phyloP scores from a whole-genome alignment of 2,888 invertebrate genomes.

The Drosophila seclusa region DNA sequence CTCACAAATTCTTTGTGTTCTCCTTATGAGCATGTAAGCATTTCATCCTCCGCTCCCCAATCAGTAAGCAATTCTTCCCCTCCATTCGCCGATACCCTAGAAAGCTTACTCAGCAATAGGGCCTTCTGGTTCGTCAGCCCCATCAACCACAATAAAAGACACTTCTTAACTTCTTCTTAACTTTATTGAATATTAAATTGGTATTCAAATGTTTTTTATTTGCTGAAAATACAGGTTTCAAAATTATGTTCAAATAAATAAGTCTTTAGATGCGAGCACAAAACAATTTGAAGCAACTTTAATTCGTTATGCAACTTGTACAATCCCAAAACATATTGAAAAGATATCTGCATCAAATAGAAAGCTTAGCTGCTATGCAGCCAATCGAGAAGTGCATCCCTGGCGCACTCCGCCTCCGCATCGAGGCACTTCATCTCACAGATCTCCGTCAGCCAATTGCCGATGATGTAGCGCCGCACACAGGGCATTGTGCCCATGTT shows the following conservation, averaged over 20 bases:
- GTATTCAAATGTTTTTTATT: background rate
- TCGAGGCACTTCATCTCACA: constrained; percentile 59
- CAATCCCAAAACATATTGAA: background rate
- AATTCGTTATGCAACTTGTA: constrained; percentile 9
- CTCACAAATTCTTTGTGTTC: background rate
- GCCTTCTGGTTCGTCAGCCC: background rate
- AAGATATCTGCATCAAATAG: background rate
- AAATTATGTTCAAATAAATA: background rate
- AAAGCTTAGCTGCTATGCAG: constrained; percentile 57
- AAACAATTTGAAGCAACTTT: constrained; percentile 45
- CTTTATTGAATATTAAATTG: background rate
- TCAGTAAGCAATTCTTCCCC: background rate
- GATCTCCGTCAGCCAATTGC: constrained; percentile 68
- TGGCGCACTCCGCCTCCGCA: constrained; percentile 60
- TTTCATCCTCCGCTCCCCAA: background rate
- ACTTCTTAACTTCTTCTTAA: background rate
- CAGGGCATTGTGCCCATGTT: constrained; percentile 82
- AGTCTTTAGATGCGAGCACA: background rate
- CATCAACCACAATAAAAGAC: background rate
- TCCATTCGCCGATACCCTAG: background rate
- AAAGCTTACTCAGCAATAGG: background rate
- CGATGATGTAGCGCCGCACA: constrained; percentile 78
- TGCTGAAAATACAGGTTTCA: background rate
- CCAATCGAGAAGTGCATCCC: constrained; percentile 72
- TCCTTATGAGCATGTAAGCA: no score